phyloP scores from a whole-genome alignment of 1,140 invertebrate species.

The Philaenus spumarius region DNA sequence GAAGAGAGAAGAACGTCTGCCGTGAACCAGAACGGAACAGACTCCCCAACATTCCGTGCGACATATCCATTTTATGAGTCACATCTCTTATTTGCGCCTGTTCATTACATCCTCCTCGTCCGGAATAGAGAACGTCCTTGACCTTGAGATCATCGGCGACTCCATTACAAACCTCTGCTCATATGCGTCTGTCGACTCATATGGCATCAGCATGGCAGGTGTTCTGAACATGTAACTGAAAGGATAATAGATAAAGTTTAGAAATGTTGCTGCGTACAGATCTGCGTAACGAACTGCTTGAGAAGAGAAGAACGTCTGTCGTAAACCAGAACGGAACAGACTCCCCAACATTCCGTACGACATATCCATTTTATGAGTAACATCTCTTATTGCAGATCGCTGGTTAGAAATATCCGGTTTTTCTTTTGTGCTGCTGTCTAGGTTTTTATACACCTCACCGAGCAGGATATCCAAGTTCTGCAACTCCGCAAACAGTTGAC shows the following conservation, averaged over 20 bases:
- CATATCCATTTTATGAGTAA: slow-evolving; percentile 97
- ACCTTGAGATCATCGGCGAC: too few relatives aligned
- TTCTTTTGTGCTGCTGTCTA: slow-evolving; percentile 90
- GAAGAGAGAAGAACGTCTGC: slow-evolving; percentile 97
- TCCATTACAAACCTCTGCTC: slow-evolving; percentile 79
- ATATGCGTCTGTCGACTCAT: slow-evolving; percentile 95
- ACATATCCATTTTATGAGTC: slow-evolving; percentile 97
- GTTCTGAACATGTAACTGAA: slow-evolving; percentile 97
- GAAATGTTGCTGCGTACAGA: slow-evolving; percentile 90
- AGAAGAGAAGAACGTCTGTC: slow-evolving; percentile 97
- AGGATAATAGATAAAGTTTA: slow-evolving; percentile 97
- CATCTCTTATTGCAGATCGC: slow-evolving; percentile 77
- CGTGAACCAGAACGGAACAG: slow-evolving; percentile 92
- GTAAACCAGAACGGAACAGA: slow-evolving; percentile 88
- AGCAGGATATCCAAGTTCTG: slow-evolving; percentile 85
- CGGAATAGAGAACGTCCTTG: too few relatives aligned
- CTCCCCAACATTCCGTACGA: slow-evolving; percentile 97
- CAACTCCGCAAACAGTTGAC: slow-evolving; percentile 85
- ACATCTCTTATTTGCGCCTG: too few relatives aligned
- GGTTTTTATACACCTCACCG: slow-evolving; percentile 91
- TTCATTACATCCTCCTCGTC: too few relatives aligned
- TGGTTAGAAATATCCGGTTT: slow-evolving; percentile 92
- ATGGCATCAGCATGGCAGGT: slow-evolving; percentile 86
- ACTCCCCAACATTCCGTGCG: slow-evolving; percentile 96
- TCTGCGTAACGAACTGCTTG: slow-evolving; percentile 97